These are phyloP conservation scores for Mugil cephalus DNA, from an alignment of 2,113 vertebrate genomes.

Conservation along the genomic window DNA sequence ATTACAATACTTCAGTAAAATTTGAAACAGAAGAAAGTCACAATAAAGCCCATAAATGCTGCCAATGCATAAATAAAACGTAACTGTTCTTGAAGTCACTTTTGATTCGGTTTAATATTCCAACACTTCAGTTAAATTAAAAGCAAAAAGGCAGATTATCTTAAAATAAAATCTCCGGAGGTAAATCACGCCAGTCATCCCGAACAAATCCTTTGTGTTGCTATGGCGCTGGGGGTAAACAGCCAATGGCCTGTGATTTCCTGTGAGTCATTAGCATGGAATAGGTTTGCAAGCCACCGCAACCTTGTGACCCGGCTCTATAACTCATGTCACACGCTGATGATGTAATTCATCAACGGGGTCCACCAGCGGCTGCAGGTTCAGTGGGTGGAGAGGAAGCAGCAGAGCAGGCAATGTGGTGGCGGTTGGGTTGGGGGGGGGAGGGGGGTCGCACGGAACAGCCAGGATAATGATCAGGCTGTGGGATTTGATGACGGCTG, in stretches of 20 bases:
- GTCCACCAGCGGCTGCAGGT: constrained; percentile 65
- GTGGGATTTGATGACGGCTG: constrained; percentile 68
- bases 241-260: constrained; percentile 80
- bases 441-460: constrained; percentile 44
- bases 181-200: constrained; percentile 57
- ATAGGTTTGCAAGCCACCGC: constrained; percentile 80
- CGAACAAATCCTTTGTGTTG: constrained; percentile 55
- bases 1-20: constrained; percentile 34
- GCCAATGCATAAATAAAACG: constrained; percentile 14
- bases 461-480: constrained; percentile 67
- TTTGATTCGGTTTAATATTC: constrained; percentile 1
- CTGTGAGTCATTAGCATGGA: constrained; percentile 85
- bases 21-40: constrained; percentile 35
- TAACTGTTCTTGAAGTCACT: background rate
- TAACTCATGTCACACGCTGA: constrained; percentile 84
- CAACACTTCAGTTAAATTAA: background rate
- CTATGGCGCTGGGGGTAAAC: constrained; percentile 68
- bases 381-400: constrained; percentile 48
- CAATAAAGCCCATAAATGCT: constrained; percentile 39
- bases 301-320: constrained; percentile 79
- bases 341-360: constrained; percentile 88
- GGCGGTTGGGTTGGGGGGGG: too few species aligned
- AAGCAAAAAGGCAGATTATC: constrained; percentile 23
- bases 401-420: constrained; percentile 31
- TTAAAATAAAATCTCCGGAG: constrained; percentile 33